Evolutionary conservation across 2,888 invertebrate species (phyloP), one percentile per base, ranked within the genome.

Genomic region (Tinea pellionella): DNA sequence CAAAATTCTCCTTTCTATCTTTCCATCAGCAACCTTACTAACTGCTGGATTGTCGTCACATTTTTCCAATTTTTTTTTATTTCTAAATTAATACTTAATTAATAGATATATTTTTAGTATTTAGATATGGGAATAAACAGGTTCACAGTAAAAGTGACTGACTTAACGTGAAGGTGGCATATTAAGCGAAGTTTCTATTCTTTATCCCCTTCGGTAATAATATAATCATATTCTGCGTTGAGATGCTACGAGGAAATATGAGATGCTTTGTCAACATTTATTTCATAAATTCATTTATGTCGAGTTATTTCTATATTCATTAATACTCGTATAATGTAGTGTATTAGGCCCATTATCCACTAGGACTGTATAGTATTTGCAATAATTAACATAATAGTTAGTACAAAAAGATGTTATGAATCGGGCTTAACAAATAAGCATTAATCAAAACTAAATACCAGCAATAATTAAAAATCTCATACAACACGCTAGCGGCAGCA

Each of bases 211-310:
- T 72, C 65, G 73, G 74, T 73, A 79, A 80, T 81, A 81, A 84
- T 75, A 80, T 81, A 81, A 84, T 75, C 76, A 72, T 63, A 61
- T 61, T 51, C 59, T 43, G 70, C 65, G 68, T 65, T 67, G 71
- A 83, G 80, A 84, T 84, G n/a, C n/a, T n/a, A 80, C 75, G 77
- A 67, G 72, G 69, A 83, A 81, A 83, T 84, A 83, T 85, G 77
- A 72, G 71, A 62, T 67, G 73, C 76, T 81, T 79, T 82, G 80
- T 81, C 80, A 78, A 78, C 78, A 75, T 77, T 72, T 70, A 67
- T 67, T 71, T 78, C 76, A 75, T 79, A 74, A 72, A 80, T 82
- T 81, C 74, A 76, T 73, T 73, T 78, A 74, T 73, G 71, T 69
- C 65, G 71, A 73, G 73, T 75, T 76, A 76, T 47, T 4, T 47